phyloP scores from a whole-genome alignment of 2,113 vertebrate species.

The Xyrauchen texanus region DNA sequence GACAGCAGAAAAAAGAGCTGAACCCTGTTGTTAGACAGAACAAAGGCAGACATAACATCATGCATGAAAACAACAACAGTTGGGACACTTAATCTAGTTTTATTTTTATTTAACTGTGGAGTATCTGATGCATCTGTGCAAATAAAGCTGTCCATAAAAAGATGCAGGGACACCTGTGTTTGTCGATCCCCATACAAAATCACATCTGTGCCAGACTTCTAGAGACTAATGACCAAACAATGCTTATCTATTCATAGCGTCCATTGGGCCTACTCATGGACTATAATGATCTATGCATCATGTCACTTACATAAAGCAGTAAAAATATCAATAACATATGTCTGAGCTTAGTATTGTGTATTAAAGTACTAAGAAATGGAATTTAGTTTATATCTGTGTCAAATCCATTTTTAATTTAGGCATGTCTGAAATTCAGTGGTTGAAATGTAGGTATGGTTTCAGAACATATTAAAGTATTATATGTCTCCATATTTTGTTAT shows the following conservation, averaged over 20 bases:
- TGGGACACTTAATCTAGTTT: constrained; percentile 24
- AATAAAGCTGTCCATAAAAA: constrained; percentile 29
- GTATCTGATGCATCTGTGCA: constrained; percentile 47
- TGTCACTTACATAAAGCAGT: background rate
- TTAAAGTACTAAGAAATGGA: no score
- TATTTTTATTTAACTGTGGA: constrained; percentile 39
- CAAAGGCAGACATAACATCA: constrained; percentile 15
- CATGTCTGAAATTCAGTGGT: no score
- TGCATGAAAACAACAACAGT: background rate
- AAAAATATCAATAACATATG: background rate
- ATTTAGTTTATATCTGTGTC: no score
- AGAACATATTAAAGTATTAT: no score
- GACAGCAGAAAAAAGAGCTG: background rate
- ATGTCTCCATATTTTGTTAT: no score
- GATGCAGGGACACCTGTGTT: constrained; percentile 29
- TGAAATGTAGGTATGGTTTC: no score
- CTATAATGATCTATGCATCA: background rate
- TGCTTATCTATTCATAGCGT: constrained; percentile 8
- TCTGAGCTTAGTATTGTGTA: background rate
- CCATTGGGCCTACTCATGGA: no score
- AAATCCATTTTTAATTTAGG: no score
- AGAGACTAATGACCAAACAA: constrained; percentile 8
- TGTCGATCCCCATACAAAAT: background rate
- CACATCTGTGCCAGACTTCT: constrained; percentile 42
- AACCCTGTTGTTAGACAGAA: constrained; percentile 15